Evolutionary conservation across 2,888 invertebrate genomes (phyloP).

Genomic region (Ornithoptera alexandrae): DNA sequence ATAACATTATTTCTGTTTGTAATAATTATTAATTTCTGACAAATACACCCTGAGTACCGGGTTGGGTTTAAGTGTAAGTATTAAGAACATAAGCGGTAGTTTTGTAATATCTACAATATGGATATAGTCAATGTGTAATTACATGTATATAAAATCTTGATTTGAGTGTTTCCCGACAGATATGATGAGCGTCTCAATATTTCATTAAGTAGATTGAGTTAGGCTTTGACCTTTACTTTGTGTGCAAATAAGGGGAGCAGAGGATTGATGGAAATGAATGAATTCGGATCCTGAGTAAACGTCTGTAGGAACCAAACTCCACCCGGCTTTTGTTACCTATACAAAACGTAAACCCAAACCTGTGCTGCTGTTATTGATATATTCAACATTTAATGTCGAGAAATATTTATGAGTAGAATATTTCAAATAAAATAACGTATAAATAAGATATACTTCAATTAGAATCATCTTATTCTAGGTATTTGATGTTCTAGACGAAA

Average conservation of each 20-base stretch:
- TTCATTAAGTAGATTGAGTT: constrained; percentile 37
- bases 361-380: constrained; percentile 50
- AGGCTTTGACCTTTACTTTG: constrained; percentile 47
- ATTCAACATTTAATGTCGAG: not conserved
- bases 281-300: constrained; percentile 72
- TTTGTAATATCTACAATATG: too few species aligned
- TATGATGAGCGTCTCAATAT: constrained; percentile 18
- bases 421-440: too few species aligned
- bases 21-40: too few species aligned
- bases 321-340: constrained; percentile 52
- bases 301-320: constrained; percentile 58
- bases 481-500: too few species aligned
- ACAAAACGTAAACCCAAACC: constrained; percentile 48
- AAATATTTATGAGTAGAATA: too few species aligned
- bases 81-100: too few species aligned
- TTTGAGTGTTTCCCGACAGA: constrained; percentile 27
- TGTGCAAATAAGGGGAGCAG: constrained; percentile 69
- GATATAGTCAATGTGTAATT: not conserved
- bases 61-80: too few species aligned
- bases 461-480: too few species aligned
- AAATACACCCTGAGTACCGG: too few species aligned
- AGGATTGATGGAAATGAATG: constrained; percentile 68
- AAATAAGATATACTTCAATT: too few species aligned
- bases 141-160: constrained; percentile 27
- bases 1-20: too few species aligned